These are phyloP conservation scores for Hirtodrosophila duncani DNA, from an alignment of 2,888 invertebrate species.

Conservation along the genomic window DNA sequence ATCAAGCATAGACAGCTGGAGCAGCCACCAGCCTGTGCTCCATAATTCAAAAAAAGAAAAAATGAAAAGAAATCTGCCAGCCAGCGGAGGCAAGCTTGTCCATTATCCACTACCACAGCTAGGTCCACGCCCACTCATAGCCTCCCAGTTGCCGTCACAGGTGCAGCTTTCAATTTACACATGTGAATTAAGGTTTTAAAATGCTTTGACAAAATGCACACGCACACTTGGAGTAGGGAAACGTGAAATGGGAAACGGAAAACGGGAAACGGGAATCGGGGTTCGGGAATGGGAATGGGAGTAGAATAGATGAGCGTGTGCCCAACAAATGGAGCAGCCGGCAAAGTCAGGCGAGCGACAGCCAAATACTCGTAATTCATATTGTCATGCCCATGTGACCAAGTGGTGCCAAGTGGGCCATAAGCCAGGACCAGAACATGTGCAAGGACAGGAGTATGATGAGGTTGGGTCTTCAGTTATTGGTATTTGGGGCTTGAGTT, in stretches of 20 bases:
- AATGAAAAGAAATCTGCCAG: not conserved
- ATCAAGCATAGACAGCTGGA: constrained; percentile 65
- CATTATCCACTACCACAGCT: not conserved
- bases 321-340: not conserved
- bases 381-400: constrained; percentile 53
- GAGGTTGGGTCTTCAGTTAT: no score
- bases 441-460: constrained; percentile 8
- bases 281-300: not conserved
- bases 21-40: constrained; percentile 47
- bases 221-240: constrained; percentile 22
- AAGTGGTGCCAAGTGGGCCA: constrained; percentile 39
- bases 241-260: constrained; percentile 39
- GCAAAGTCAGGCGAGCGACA: no score
- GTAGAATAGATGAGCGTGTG: not conserved
- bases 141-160: constrained; percentile 56
- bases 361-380: no score
- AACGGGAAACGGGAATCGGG: not conserved
- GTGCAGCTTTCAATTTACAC: constrained; percentile 72
- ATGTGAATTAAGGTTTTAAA: constrained; percentile 72
- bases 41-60: constrained; percentile 54
- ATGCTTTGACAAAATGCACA: constrained; percentile 64
- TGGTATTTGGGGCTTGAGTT: no score
- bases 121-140: no score
- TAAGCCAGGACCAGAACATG: constrained; percentile 5
- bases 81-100: no score